Percentiles rank a stretch among this genome's conserved stretches.
These are phyloP conservation scores for Microctenopoma steveboyesi DNA, from an alignment of 2,797 vertebrate species.

Conservation along the genomic window DNA sequence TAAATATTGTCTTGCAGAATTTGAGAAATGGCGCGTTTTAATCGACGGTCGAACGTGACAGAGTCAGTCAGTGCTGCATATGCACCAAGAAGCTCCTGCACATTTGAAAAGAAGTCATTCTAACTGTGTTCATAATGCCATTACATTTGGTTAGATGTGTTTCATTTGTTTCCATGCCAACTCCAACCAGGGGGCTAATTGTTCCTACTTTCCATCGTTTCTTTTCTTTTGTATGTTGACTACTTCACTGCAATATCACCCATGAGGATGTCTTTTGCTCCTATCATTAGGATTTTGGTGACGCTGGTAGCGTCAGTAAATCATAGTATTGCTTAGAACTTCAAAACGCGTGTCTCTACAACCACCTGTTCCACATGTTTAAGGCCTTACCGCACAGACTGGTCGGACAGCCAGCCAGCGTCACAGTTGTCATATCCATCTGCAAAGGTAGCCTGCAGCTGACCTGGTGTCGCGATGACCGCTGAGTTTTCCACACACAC, in stretches of 20 bases:
- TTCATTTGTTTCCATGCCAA: slow-evolving; percentile 20
- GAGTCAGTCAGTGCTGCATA: neutral
- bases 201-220: neutral
- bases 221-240: neutral
- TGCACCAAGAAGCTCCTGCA: neutral
- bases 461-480: slow-evolving; percentile 85
- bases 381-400: slow-evolving; percentile 88
- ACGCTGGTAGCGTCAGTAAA: neutral
- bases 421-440: slow-evolving; percentile 97
- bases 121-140: neutral
- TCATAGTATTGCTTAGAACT: neutral
- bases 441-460: slow-evolving; percentile 92
- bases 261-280: neutral
- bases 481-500: slow-evolving; percentile 90
- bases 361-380: neutral
- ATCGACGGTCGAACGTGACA: neutral
- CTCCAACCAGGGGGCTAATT: slow-evolving; percentile 3
- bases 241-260: neutral
- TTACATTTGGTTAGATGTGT: neutral
- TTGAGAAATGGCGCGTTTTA: neutral
- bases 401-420: slow-evolving; percentile 94
- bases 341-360: neutral
- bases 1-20: neutral
- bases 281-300: neutral
- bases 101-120: neutral